Percentiles rank a stretch among this genome's conserved stretches.
Evolutionary conservation across 2,888 invertebrate species (phyloP).

Genomic region (Noctua janthina): DNA sequence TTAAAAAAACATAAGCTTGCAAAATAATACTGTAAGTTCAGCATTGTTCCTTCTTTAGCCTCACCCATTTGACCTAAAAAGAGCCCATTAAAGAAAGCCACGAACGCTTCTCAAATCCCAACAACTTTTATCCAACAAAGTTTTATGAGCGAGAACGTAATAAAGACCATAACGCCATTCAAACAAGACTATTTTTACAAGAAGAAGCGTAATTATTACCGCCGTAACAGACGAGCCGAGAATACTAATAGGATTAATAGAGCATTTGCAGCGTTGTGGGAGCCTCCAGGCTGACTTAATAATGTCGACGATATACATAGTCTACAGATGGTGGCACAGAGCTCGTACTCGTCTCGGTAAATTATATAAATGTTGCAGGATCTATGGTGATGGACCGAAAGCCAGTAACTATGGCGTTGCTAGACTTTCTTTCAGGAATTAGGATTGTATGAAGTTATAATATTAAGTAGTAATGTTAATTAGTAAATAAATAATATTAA

Average conservation of each 20-base stretch:
- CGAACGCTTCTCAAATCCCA: slow-evolving; percentile 2
- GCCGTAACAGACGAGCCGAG: slow-evolving; percentile 21
- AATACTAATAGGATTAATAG: slow-evolving; percentile 53
- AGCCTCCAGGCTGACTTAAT: slow-evolving; percentile 8
- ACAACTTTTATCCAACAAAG: slow-evolving; percentile 24
- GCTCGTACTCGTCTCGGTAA: neutral
- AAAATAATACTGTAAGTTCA: neutral
- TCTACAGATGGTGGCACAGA: neutral
- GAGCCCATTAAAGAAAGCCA: slow-evolving; percentile 5
- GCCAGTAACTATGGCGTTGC: neutral
- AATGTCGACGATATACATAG: slow-evolving; percentile 7
- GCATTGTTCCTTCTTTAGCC: slow-evolving; percentile 1
- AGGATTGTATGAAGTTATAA: neutral
- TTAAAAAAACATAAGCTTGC: neutral
- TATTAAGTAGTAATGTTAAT: no score
- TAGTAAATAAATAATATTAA: no score
- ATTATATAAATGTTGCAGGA: neutral
- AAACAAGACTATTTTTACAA: slow-evolving; percentile 12
- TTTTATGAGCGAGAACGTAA: slow-evolving; percentile 46
- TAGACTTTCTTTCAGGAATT: neutral
- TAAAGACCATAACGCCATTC: slow-evolving; percentile 16
- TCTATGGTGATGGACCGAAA: neutral
- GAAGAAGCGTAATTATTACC: slow-evolving; percentile 38
- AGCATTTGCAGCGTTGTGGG: neutral
- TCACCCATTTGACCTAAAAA: slow-evolving; percentile 9